Evolutionary conservation across 2,888 invertebrate genomes (phyloP), one percentile per base, ranked within the genome.

Genomic region (Physocephala rufipes): DNA sequence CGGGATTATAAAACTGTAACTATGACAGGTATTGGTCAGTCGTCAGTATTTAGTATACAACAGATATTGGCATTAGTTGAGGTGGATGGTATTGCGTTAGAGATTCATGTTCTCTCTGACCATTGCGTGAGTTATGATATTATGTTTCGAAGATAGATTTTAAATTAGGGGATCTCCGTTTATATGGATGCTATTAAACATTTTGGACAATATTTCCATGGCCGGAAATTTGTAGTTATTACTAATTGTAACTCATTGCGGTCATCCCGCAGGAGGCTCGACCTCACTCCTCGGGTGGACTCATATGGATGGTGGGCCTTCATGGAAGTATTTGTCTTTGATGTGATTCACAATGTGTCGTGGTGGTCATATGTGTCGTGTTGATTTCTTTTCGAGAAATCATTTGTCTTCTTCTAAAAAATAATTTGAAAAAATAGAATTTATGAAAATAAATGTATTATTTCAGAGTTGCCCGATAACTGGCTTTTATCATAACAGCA

Each of bases 161-260:
- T 36, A 9, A 36, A 36, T 7, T 9, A 36, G 65, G 75, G 77
- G 61, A 76, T 76, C 1, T 62, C 76, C n/a, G 75, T 74, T 13
- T 76, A 75, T n/a, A 63, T 75, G 19, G 74, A 72, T 49, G 63
- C 72, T 0, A 64, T 75, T 43, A 76, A 74, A 55, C 71, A 74
- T 70, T 77, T 78, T 63, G 70, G 76, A 2, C 75, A 76, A 68
- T 78, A 75, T 71, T 64, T 74, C 26, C 64, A 71, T 21, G 67
- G 64, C 13, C 58, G 63, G 21, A 59, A 65, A 9, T 74, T 76
- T 59, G 67, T 67, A n/a, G 73, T 74, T 12, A 19, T 63, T 16
- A 74, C 74, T 5, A 74, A 76, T 58, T 75, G 68, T 61, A 77
- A 76, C 66, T 67, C 67, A 5, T 59, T 75, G 12, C 67, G 74